Conservation (phyloP, 1,140 invertebrate genomes). For the Macrobrachium nipponense region DNA sequence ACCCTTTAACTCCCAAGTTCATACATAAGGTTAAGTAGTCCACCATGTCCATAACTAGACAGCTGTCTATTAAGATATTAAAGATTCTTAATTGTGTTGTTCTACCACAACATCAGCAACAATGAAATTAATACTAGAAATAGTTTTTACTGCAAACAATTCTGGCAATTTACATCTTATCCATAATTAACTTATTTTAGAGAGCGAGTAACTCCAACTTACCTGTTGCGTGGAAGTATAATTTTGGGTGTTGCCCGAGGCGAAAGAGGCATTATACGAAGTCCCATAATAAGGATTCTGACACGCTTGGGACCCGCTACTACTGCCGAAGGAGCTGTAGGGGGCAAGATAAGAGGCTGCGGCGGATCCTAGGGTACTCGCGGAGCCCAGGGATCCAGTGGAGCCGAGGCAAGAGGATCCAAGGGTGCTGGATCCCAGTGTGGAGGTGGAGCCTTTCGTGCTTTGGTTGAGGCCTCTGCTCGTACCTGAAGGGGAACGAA, state of each 20-base stretch:
- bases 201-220: background rate
- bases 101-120: too few species aligned
- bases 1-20: too few species aligned
- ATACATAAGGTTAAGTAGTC: too few species aligned
- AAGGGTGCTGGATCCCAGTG: conserved; percentile 36
- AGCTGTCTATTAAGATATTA: too few species aligned
- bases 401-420: conserved; percentile 58
- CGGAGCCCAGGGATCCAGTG: conserved; percentile 55
- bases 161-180: too few species aligned
- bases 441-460: conserved; percentile 34
- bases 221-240: conserved; percentile 59
- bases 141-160: too few species aligned
- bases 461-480: conserved; percentile 54
- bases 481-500: conserved; percentile 21
- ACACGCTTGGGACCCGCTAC: conserved; percentile 54
- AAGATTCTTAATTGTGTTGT: too few species aligned
- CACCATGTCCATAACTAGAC: too few species aligned
- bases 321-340: conserved; percentile 56
- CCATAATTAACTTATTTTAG: too few species aligned
- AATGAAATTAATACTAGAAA: too few species aligned
- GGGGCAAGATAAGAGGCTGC: conserved; percentile 62
- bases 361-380: conserved; percentile 54
- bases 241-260: conserved; percentile 48
- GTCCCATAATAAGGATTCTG: conserved; percentile 63
- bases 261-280: conserved; percentile 60